Evolutionary conservation across 2,113 vertebrate species (phyloP), one percentile per base, ranked within the genome.

Genomic region (Myotis davidii): DNA sequence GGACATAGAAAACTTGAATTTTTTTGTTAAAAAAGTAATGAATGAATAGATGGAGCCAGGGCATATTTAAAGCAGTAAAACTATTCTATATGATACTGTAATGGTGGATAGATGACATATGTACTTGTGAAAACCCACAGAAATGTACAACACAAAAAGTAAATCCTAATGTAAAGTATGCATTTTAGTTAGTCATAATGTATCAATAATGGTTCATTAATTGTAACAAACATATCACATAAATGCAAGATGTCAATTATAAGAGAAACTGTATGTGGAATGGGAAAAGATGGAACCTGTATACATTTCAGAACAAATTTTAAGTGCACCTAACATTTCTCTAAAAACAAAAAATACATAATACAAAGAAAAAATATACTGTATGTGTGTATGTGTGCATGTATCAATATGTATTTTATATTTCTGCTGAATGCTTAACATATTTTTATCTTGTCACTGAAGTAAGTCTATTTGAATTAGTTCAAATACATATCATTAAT

Each of bases 371-470:
- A 48, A 82, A 34, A 76, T 20, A 69, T n/a, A 87, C 5, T 1
- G 6, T 3, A 23, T 21, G 12, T n/a, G 6, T 84, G 1, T 61
- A 6, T 67, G 2, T 48, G 18, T n/a, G 0, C n/a, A 18, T 54
- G 6, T 27, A 17, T 29, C 12, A 9, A 20, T 79, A 70, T 91
- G 7, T 29, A 5, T 56, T 27, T 48, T 64, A 21, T 37, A 72
- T 72, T 61, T 70, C 9, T 42, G 20, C 25, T 65, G 39, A 91
- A 34, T 70, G 21, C 1, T 50, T 48, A 23, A 10, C 27, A 54
- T 37, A n/a, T 17, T 54, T 4, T 73, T 73, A 52, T 37, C 12
- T 45, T 78, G 4, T 23, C 42, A 67, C 12, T 92, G 34, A 87
- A 32, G 0, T 27, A 18, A 67, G 32, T 67, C 0, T 1, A 94